phyloP scores from a whole-genome alignment of 2,797 vertebrate species.

The Enteromius argenteus region DNA sequence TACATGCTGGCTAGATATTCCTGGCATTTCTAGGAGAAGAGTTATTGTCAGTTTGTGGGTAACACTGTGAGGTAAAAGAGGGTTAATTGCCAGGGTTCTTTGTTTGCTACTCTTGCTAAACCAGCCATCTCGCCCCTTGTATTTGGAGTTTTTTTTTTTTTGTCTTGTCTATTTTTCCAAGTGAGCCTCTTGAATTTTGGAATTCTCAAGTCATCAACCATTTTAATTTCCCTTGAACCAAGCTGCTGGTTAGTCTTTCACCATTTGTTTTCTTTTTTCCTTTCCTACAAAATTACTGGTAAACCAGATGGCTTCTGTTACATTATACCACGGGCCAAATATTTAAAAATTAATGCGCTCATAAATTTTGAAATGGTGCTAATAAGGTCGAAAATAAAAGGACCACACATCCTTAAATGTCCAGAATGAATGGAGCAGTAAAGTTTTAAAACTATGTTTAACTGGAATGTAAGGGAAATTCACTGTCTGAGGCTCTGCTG shows the following conservation, averaged over 20 bases:
- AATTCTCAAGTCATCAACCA: constrained; percentile 7
- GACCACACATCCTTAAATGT: background rate
- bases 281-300: background rate
- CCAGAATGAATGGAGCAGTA: background rate
- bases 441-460: constrained; percentile 7
- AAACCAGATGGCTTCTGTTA: constrained; percentile 26
- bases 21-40: background rate
- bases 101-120: background rate
- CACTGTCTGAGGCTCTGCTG: background rate
- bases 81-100: background rate
- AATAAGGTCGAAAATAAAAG: constrained; percentile 14
- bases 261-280: constrained; percentile 5
- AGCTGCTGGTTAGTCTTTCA: constrained; percentile 8
- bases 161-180: constrained; percentile 34
- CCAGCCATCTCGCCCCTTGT: constrained; percentile 50
- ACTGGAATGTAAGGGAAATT: background rate
- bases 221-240: constrained; percentile 13
- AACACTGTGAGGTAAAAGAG: background rate
- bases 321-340: constrained; percentile 2
- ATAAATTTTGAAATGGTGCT: constrained; percentile 21
- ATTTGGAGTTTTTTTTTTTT: constrained; percentile 54
- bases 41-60: background rate
- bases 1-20: background rate
- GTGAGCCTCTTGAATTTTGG: constrained; percentile 60
- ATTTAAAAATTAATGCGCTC: constrained; percentile 38